Conservation (phyloP, 2,797 vertebrate genomes). For the Sebastes miniatus region DNA sequence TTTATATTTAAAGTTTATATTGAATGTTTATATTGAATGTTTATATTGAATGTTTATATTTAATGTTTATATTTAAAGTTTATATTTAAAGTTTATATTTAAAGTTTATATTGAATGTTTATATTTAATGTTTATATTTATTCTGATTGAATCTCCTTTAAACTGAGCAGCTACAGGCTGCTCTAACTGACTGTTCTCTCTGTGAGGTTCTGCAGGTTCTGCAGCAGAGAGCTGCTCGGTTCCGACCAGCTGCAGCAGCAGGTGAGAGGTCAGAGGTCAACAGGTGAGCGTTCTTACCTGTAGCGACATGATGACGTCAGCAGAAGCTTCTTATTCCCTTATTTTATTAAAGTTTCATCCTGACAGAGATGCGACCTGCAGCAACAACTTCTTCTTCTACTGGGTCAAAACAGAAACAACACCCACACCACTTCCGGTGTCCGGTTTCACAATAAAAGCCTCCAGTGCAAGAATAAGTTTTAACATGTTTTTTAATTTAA, state of each 20-base stretch:
- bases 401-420: background rate
- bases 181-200: too few species aligned
- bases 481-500: background rate
- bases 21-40: too few species aligned
- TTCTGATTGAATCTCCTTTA: too few species aligned
- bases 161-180: too few species aligned
- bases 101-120: too few species aligned
- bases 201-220: too few species aligned
- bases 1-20: too few species aligned
- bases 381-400: background rate
- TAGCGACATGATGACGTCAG: constrained; percentile 9
- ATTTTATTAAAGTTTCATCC: constrained; percentile 1
- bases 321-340: background rate
- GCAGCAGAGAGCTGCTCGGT: too few species aligned
- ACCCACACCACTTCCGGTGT: background rate
- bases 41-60: too few species aligned
- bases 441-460: background rate
- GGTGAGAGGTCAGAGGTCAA: constrained; percentile 8
- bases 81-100: too few species aligned
- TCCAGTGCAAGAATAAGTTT: background rate
- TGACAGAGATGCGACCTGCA: background rate
- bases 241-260: background rate
- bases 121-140: too few species aligned
- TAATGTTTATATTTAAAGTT: too few species aligned
- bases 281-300: constrained; percentile 3